Base-by-base conservation (phyloP, 2,113 vertebrate genomes). In the Barnardius zonarius region DNA sequence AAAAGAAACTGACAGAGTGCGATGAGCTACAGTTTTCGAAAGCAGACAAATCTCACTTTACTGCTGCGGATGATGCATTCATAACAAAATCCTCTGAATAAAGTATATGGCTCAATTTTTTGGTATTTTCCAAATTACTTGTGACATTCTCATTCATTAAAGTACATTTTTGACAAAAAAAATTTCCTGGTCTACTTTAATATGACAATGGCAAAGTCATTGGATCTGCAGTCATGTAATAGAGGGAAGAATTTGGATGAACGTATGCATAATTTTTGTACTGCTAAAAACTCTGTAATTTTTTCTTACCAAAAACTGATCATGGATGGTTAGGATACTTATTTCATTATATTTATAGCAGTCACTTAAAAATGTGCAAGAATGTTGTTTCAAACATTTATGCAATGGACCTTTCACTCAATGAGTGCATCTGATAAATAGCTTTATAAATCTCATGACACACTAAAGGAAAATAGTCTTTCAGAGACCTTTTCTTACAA, bases 201-300 rank as follows among this genome's bases (percentile, higher is more conserved):
- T n/a, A 62, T 62, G 8, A n/a, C 7, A 43, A 11, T 0, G 2
- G 9, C 0, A 3, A 83, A 75, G 22, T 30, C 11, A 14, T 17
- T 83, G 18, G 6, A 39, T 61, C 9, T 86, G 4, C 10, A 74
- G 8, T 7, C 5, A 27, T 27, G 4, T 30, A 49, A 59, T 2
- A 76, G 10, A 73, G 10, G 27, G 17, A 72, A 69, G 17, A 57
- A 83, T 31, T 59, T 17, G 3, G 64, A 5, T 3, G 48, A 81
- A 52, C 11, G 0, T 23, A 37, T 28, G 10, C 11, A n/a, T 31
- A 48, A 61, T 8, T 49, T 64, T 62, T 69, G 8, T 41, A 16
- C 4, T 49, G 23, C 11, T 75, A 72, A 74, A 69, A 68, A 15
- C 22, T 73, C 4, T 39, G 12, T 17, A 18, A 7, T 46, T 3